Evolutionary conservation across 2,888 invertebrate genomes (phyloP).

Genomic region (Linnaemya tessellans): DNA sequence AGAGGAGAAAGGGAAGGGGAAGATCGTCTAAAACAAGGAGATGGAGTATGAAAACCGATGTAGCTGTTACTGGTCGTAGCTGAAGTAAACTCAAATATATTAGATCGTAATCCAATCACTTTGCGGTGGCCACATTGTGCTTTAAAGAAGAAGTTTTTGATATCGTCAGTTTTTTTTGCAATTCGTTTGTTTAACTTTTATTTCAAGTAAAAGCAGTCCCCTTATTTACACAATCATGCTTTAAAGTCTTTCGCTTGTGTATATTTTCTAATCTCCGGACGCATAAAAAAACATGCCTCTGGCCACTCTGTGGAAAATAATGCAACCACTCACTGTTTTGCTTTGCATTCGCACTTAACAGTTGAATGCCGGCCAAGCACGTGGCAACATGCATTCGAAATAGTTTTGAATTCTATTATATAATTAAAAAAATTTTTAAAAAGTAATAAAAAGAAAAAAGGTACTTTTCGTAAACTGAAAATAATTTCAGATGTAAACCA

Average conservation of each 20-base stretch:
- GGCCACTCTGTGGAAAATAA: conserved; percentile 28
- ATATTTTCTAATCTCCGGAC: neutral
- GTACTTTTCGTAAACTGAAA: neutral
- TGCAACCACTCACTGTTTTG: conserved; percentile 24
- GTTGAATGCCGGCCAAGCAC: conserved; percentile 39
- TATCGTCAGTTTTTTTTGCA: too few relatives aligned
- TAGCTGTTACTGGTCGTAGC: too few relatives aligned
- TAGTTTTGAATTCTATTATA: neutral
- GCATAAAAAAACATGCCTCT: conserved; percentile 8
- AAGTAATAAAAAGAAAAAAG: neutral
- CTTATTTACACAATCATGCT: too few relatives aligned
- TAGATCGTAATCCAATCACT: too few relatives aligned
- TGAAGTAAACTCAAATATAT: too few relatives aligned
- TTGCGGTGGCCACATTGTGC: too few relatives aligned
- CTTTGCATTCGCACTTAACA: conserved; percentile 47
- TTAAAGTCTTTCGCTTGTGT: neutral
- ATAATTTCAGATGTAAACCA: neutral
- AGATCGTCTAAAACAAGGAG: too few relatives aligned
- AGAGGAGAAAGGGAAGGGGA: too few relatives aligned
- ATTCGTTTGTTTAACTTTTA: too few relatives aligned
- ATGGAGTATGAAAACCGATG: too few relatives aligned
- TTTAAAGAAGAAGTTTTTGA: too few relatives aligned
- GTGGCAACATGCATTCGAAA: conserved; percentile 54
- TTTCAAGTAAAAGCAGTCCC: too few relatives aligned
- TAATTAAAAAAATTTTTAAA: neutral